phyloP scores from a whole-genome alignment of 2,888 invertebrate genomes.

The Cerastis rubricosa region DNA sequence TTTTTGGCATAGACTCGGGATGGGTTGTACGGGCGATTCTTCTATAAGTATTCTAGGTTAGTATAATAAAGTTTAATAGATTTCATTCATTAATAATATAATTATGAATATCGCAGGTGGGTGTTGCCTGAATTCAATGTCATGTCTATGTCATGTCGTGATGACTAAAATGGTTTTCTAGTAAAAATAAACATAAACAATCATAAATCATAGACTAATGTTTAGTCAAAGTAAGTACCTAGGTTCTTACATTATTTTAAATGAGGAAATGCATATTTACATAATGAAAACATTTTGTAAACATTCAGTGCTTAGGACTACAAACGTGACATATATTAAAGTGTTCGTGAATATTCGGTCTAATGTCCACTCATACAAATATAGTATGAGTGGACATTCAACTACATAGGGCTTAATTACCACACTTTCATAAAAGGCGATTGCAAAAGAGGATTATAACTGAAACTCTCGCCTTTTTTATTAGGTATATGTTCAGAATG shows the following conservation, averaged over 20 bases:
- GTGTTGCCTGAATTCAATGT: neutral
- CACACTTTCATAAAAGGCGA: neutral
- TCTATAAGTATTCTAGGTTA: neutral
- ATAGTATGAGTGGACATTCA: too few relatives aligned
- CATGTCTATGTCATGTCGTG: neutral
- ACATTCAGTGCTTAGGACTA: neutral
- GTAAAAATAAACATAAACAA: neutral
- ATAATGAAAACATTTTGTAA: conserved; percentile 27
- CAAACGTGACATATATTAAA: neutral
- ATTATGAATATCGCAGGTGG: neutral
- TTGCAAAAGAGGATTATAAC: neutral
- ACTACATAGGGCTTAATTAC: neutral
- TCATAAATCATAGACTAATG: neutral
- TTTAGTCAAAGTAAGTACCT: conserved; percentile 20
- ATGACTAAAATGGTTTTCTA: neutral
- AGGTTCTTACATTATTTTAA: conserved; percentile 25
- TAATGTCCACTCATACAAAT: too few relatives aligned
- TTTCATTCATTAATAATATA: conserved; percentile 26
- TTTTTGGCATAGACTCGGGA: conserved; percentile 22
- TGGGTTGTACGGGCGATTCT: conserved; percentile 30
- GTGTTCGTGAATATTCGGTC: too few relatives aligned
- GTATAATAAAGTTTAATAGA: neutral
- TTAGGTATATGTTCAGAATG: neutral
- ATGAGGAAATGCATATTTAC: conserved; percentile 44
- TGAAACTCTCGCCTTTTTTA: neutral